phyloP scores from a whole-genome alignment of 2,113 vertebrate genomes.

The Naja naja region DNA sequence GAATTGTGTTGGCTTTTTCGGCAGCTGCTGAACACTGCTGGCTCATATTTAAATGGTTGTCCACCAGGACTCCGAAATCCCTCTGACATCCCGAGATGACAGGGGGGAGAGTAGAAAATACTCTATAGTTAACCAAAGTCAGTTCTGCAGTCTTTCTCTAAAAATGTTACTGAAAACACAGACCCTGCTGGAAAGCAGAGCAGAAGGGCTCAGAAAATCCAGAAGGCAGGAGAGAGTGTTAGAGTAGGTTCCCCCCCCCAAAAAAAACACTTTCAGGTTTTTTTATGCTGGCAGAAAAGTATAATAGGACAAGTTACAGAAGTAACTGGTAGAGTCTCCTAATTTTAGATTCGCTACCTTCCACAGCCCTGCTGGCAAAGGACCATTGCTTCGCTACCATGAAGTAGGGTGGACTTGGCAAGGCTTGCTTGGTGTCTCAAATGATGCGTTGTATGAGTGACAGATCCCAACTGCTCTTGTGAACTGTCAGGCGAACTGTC shows the following conservation, averaged over 20 bases:
- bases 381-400: background rate
- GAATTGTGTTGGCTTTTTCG: too few species aligned
- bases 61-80: too few species aligned
- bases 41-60: too few species aligned
- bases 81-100: too few species aligned
- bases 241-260: background rate
- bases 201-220: background rate
- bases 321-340: background rate
- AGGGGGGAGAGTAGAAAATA: background rate
- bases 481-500: background rate
- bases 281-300: background rate
- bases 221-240: background rate
- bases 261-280: background rate
- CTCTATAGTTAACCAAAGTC: background rate
- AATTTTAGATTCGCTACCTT: background rate
- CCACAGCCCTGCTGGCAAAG: background rate
- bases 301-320: background rate
- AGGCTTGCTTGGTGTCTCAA: background rate
- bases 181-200: background rate
- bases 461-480: background rate
- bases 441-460: background rate
- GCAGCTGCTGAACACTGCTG: too few species aligned
- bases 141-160: background rate
- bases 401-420: background rate
- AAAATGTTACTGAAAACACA: background rate